Base-by-base conservation (phyloP, 2,888 invertebrate genomes). In the Spisula solida region DNA sequence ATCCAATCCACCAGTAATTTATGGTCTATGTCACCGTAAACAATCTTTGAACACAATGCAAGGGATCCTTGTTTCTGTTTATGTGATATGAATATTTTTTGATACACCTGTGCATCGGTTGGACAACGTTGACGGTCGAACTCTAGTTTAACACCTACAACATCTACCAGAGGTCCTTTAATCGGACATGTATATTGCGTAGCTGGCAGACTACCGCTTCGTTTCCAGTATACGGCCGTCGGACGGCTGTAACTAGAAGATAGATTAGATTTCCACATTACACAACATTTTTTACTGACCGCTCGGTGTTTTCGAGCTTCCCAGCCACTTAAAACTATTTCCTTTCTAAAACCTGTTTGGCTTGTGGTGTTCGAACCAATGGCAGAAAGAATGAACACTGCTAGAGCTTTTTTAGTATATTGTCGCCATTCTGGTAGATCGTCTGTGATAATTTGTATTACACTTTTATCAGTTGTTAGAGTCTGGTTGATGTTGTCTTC, bases 1-100 rank as follows among this genome's bases (percentile, higher is more conserved):
- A 91, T 70, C 91, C 91, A 91, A 31, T 91, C 91, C 0, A 91
- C 75, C 16, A 91, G 47, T 20, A 91, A 75, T 16, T 86, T 87
- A 16, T 12, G 48, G 70, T 88, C 84, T 12, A 91, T 25, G 47
- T 89, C 83, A 31, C 89, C 89, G 55, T 89, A 91, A 12, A 89
- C 89, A 48, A 91, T 91, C 79, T 91, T 91, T 2, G 79, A 83
- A 66, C 91, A 91, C 41, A 91, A 70, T n/a, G 89, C 91, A n/a
- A 91, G 60, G 1, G 91, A 86, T 12, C 82, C 48, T 20, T 75
- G 29, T 0, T 83, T 56, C 55, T 86, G 83, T n/a, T 18, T 20
- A n/a, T 29, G 48, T 10, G 91, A 56, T 1, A 86, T 18, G 16
- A 79, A 29, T 18, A 86, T 83, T 60, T 86, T 78, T 12, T 88